Conservation (phyloP, 2,888 invertebrate genomes). For the Noctua fimbriata region DNA sequence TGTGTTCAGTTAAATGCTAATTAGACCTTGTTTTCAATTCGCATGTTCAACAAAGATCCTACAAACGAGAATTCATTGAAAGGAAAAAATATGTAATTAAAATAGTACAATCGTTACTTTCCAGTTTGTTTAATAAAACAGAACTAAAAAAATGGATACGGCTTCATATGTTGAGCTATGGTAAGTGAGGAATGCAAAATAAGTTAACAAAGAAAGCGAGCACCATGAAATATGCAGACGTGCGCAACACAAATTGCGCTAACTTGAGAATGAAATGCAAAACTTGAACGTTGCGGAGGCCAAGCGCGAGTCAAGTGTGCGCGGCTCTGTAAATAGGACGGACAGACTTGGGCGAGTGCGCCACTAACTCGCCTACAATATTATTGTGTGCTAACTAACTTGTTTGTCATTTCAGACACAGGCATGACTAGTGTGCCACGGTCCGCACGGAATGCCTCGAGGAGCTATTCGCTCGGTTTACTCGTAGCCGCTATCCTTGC, state of each 20-base stretch:
- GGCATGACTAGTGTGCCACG: conserved; percentile 68
- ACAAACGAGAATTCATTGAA: conserved; percentile 6
- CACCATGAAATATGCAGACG: conserved; percentile 81
- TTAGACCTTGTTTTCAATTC: conserved; percentile 48
- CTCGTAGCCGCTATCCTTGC: conserved; percentile 51
- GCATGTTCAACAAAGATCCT: conserved; percentile 27
- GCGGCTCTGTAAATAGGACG: conserved; percentile 78
- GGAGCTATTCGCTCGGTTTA: conserved; percentile 67
- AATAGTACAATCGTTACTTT: not conserved
- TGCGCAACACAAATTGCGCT: conserved; percentile 84
- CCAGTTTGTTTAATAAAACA: conserved; percentile 30
- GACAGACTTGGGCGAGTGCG: conserved; percentile 71
- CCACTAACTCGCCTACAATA: conserved; percentile 77
- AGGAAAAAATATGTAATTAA: conserved; percentile 11
- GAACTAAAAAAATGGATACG: conserved; percentile 20
- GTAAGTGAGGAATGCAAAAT: conserved; percentile 72
- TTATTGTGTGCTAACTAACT: conserved; percentile 78
- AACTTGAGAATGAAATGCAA: conserved; percentile 84
- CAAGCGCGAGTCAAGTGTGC: conserved; percentile 84
- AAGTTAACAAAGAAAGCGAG: conserved; percentile 75
- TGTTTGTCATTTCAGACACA: conserved; percentile 76
- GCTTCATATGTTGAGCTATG: conserved; percentile 50
- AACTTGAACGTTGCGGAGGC: conserved; percentile 81
- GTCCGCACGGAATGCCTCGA: conserved; percentile 66
- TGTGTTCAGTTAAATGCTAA: conserved; percentile 46